Percentiles rank a stretch among this genome's conserved stretches.
These are phyloP conservation scores for Motacilla alba DNA, from an alignment of 2,113 vertebrate species.

Conservation along the genomic window DNA sequence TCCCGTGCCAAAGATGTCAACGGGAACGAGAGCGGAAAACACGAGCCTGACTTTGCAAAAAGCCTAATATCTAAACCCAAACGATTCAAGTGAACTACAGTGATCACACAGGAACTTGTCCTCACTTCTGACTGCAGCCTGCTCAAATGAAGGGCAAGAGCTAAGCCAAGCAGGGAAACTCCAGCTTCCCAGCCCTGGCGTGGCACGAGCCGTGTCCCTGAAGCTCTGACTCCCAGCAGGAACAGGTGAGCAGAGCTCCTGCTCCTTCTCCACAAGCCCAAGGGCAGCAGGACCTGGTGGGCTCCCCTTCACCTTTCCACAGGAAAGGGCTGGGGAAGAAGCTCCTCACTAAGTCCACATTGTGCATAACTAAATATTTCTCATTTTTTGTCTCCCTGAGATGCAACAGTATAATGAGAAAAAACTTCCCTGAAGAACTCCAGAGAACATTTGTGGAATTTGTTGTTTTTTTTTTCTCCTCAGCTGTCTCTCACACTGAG, in stretches of 20 bases:
- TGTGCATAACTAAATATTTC: rapidly evolving
- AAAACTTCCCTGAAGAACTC: neutral
- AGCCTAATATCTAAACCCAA: neutral
- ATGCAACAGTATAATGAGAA: neutral
- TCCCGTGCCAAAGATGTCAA: neutral
- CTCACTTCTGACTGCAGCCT: neutral
- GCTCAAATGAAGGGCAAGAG: neutral
- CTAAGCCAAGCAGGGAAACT: neutral
- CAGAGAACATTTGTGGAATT: neutral
- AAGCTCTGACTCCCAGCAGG: neutral
- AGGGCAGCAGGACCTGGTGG: neutral
- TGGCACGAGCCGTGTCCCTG: rapidly evolving
- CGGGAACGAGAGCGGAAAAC: rapidly evolving
- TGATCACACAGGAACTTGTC: neutral
- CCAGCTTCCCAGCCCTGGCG: neutral
- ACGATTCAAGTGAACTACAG: neutral
- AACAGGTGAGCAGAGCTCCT: neutral
- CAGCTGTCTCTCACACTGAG: neutral
- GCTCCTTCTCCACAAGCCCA: rapidly evolving
- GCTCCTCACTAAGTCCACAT: neutral
- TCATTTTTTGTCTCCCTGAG: neutral
- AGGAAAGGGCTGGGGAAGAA: neutral
- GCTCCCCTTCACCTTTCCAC: neutral
- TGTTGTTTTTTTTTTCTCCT: rapidly evolving
- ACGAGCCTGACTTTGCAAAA: neutral